A percentile compares a stretch with the other conserved stretches of the same genome.
Conservation (phyloP, 2,113 vertebrate genomes). For the Willisornis vidua region DNA sequence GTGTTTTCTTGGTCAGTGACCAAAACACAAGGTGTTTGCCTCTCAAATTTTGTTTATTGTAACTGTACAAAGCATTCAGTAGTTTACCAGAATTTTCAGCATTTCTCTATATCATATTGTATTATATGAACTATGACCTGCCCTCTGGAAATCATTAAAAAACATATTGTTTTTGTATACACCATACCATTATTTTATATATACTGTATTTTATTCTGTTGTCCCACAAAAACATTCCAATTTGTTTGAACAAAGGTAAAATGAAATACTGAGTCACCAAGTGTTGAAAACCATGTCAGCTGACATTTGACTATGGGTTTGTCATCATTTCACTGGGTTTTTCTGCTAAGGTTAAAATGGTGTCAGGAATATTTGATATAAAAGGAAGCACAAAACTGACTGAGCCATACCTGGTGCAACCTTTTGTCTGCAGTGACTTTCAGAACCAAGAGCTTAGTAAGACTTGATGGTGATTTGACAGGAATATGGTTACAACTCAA, state of each 20-base stretch:
- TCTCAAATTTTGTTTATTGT: not conserved
- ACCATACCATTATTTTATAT: not conserved
- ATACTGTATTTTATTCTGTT: not conserved
- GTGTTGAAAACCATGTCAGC: not conserved
- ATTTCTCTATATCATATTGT: not conserved
- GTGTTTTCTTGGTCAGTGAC: not conserved
- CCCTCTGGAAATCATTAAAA: not conserved
- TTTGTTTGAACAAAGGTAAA: not conserved
- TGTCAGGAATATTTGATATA: not conserved
- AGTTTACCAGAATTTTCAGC: not conserved
- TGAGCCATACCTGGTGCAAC: not conserved
- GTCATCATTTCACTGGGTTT: not conserved
- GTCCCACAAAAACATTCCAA: not conserved
- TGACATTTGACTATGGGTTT: not conserved
- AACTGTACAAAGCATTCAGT: not conserved
- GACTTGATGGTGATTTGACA: not conserved
- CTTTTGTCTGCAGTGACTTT: not conserved
- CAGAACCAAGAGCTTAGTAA: not conserved
- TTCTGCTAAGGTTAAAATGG: not conserved
- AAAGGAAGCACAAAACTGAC: not conserved
- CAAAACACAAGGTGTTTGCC: not conserved
- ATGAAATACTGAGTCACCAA: not conserved
- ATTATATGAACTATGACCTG: not conserved
- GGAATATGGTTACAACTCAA: not conserved
- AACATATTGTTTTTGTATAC: not conserved